Evolutionary conservation across 2,888 invertebrate species (phyloP), one percentile per base, ranked within the genome.

Genomic region (Endomychus coccineus): DNA sequence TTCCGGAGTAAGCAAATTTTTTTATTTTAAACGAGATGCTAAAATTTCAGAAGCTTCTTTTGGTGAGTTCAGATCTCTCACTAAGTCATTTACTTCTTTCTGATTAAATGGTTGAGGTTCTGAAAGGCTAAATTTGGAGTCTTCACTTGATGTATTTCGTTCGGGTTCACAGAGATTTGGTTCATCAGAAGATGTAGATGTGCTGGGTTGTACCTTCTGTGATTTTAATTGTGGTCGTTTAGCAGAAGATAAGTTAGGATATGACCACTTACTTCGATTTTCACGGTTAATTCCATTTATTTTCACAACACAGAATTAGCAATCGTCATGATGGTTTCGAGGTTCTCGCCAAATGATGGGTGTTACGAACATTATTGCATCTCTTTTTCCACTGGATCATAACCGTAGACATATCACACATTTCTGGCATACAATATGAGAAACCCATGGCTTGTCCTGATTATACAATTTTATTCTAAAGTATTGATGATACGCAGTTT

Each of bases 11-110:
- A 25, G 10, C 25, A 25, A 25, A 25, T 25, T 25, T 5, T 10
- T 9, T 10, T 25, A 6, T 25, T 25, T 25, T 10, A 25, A 25
- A 9, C 25, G 5, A 25, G 25, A 25, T 25, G 7, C 25, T 25
- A 25, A 10, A 5, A 25, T 9, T 25, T 25, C 25, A 25, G 25
- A 6, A 9, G 5, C 9, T 10, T 10, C 10, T 7, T 7, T 19
- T 19, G 21, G n/a, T 19, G n/a, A 19, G n/a, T 19, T n/a, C 9
- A 19, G n/a, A n/a, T 25, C 25, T 25, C 25, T 6, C 10, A 11
- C 10, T 10, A 25, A 25, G 10, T 25, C 10, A 9, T 9, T 25
- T 5, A 9, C 5, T 10, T 25, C 25, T 7, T 19, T 19, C 9
- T 19, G 21, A 19, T 19, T 19, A 7, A 19, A 7, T n/a, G n/a